Conservation (phyloP, 2,113 vertebrate species). For the Mohoua ochrocephala region DNA sequence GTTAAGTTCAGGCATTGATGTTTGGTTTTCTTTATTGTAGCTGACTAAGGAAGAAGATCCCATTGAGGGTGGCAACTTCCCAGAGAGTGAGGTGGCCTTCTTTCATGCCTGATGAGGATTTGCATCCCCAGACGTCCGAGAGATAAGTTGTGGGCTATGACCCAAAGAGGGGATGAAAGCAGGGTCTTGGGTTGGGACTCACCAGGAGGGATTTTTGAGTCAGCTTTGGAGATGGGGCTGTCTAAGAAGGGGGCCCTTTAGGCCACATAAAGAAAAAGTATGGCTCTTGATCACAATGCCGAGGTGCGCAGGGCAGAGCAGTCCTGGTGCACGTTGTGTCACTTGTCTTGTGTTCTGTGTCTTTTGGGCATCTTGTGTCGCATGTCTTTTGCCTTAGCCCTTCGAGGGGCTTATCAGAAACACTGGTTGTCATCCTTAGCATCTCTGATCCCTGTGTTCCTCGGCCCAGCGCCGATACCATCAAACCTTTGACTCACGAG, state of each 20-base stretch:
- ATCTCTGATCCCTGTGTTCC: neutral
- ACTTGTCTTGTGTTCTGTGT: neutral
- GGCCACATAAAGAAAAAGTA: too few relatives aligned
- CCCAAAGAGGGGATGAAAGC: neutral
- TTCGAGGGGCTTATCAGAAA: too few relatives aligned
- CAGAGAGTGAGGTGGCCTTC: accelerated
- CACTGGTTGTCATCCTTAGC: neutral
- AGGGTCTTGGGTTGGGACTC: accelerated
- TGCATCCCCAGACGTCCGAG: accelerated
- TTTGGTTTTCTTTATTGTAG: neutral
- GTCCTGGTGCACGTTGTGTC: accelerated
- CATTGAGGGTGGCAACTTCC: accelerated
- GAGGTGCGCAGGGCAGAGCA: neutral
- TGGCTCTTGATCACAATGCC: neutral
- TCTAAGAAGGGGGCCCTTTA: too few relatives aligned
- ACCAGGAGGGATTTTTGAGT: too few relatives aligned
- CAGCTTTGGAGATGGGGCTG: neutral
- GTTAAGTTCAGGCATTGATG: accelerated
- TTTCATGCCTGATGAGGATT: neutral
- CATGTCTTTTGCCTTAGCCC: neutral
- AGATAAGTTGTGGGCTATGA: accelerated
- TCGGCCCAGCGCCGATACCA: accelerated
- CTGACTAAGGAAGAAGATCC: neutral
- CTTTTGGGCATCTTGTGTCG: neutral
- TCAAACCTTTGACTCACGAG: accelerated